These are phyloP conservation scores for Aurelia aurita complex sp. Pacific DNA, from an alignment of 30 jellyfish, hydroid and myxozoan species.

Conservation along the genomic window DNA sequence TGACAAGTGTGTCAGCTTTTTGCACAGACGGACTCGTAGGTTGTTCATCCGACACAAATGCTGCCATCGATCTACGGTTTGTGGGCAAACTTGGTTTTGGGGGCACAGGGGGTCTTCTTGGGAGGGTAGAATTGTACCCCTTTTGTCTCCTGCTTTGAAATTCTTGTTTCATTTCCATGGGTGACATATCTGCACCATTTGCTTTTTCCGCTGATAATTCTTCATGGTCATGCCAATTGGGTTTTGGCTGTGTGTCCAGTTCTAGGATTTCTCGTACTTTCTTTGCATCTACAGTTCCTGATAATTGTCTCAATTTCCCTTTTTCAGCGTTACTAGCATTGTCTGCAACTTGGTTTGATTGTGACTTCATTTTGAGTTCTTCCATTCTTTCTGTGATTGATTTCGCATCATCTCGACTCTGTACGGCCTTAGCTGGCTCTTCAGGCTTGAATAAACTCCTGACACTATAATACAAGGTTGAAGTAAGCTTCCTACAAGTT, in stretches of 20 bases:
- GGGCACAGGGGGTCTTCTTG: conserved; percentile 93
- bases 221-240: conserved; percentile 42
- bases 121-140: conserved; percentile 67
- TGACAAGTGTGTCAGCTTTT: conserved; percentile 86
- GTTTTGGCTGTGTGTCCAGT: conserved; percentile 51
- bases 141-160: conserved; percentile 90
- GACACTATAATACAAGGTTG: conserved; percentile 58
- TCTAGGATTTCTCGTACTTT: conserved; percentile 77
- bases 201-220: conserved; percentile 38
- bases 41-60: conserved; percentile 63
- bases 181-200: conserved; percentile 65
- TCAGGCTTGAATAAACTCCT: conserved; percentile 39
- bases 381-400: conserved; percentile 36
- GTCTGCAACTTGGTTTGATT: conserved; percentile 21
- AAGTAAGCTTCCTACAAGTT: conserved; percentile 71
- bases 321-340: conserved; percentile 5
- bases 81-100: conserved; percentile 95
- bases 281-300: conserved; percentile 59
- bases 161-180: conserved; percentile 69
- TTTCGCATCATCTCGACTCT: neutral
- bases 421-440: neutral
- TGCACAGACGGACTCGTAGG: conserved; percentile 12
- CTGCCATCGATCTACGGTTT: conserved; percentile 92
- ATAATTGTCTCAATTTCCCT: conserved; percentile 17
- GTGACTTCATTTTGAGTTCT: conserved; percentile 37